Base-by-base conservation (phyloP, 2,797 vertebrate species). In the Synanceia verrucosa region DNA sequence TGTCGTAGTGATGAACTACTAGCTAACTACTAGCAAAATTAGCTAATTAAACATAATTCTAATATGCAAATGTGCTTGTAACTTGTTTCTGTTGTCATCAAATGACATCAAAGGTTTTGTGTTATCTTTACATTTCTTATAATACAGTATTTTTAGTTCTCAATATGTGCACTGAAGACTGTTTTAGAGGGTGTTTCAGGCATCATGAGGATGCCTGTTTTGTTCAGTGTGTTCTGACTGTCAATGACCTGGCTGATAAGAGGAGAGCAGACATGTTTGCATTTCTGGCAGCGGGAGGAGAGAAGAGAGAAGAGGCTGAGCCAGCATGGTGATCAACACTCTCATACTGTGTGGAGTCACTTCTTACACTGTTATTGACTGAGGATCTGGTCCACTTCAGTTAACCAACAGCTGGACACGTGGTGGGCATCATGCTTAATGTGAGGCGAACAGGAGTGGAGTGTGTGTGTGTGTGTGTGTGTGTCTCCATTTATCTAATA, bases 221-320 rank as follows among this genome's bases (percentile, higher is more conserved):
- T 52, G 36, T 41, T 64, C 26, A 53, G 34, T 70, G 59, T 78
- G 68, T 71, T 44, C 65, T 34, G 34, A 14, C 59, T 82, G 79
- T 78, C 78, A 80, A 28, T 76, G 76, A 78, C 68, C 71, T 9
- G 2, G 56, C 51, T 74, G 83, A 84, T 78, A 68, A 79, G 72
- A 70, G 36, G 26, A 75, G 57, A 50, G 65, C 39, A 46, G 67
- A 59, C 64, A 52, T 76, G 78, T 84, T 81, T 84, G 66, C 29
- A 4, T 73, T 75, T 62, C 29, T 66, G 66, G 31, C 73, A 68
- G 78, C 61, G 14, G 70, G 79, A 67, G 56, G 53, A 82, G 62
- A 43, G 62, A 43, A 65, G 4, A 5, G 10, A 66, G 36, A 69
- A 23, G 28, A 76, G 62, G 69, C 36, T 6, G 56, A 73, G 67